phyloP scores from a whole-genome alignment of 53 echinoderm and acorn worm genomes.

The Antedon mediterranea region DNA sequence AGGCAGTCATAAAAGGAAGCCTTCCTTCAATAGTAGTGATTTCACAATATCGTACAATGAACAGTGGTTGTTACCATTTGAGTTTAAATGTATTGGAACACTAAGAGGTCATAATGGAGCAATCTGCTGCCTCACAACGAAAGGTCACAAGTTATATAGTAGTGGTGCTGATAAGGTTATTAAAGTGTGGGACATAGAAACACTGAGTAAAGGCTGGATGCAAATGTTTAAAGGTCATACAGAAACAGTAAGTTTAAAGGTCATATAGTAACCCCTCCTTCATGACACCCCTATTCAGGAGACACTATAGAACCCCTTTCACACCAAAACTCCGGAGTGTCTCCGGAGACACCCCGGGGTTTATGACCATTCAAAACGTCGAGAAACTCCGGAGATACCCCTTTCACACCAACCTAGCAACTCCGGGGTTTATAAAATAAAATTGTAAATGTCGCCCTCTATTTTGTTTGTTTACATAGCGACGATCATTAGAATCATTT shows the following conservation, averaged over 20 bases:
- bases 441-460: too few species aligned
- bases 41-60: slow-evolving; percentile 27
- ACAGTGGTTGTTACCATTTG: slow-evolving; percentile 85
- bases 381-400: too few species aligned
- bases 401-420: too few species aligned
- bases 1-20: neutral
- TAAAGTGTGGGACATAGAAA: slow-evolving; percentile 4
- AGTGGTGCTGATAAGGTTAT: neutral
- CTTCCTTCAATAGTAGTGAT: slow-evolving; percentile 15
- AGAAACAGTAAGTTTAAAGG: slow-evolving; percentile 4
- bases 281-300: too few species aligned
- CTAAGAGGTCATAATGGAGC: slow-evolving; percentile 16
- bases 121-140: neutral
- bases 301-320: too few species aligned
- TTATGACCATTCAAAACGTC: too few species aligned
- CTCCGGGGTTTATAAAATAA: too few species aligned
- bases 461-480: too few species aligned
- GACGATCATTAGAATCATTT: too few species aligned
- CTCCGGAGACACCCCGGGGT: too few species aligned
- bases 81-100: slow-evolving; percentile 97
- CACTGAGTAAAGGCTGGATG: neutral
- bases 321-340: too few species aligned
- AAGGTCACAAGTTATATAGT: slow-evolving; percentile 1
- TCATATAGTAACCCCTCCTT: too few species aligned
- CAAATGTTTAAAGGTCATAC: slow-evolving; percentile 2